phyloP scores from a whole-genome alignment of 2,888 invertebrate species.

The Eristalis arbustorum region DNA sequence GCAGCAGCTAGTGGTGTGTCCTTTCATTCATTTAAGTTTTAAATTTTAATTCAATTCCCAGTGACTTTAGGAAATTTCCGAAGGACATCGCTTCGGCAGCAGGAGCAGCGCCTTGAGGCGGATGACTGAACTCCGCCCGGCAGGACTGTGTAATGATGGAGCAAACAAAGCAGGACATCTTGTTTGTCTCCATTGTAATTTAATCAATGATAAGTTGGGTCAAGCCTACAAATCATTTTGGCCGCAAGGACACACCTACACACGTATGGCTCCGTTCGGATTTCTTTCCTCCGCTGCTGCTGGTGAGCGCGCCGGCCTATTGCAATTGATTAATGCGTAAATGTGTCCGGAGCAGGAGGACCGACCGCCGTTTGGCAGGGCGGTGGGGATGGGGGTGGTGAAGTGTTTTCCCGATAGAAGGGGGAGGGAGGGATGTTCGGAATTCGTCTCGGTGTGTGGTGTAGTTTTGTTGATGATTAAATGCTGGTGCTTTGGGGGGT shows the following conservation, averaged over 20 bases:
- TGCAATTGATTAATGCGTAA: conserved; percentile 69
- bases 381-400: conserved; percentile 26
- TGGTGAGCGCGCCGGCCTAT: conserved; percentile 18
- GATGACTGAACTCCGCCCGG: conserved; percentile 37
- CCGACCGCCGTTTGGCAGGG: not conserved
- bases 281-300: not conserved
- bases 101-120: conserved; percentile 29
- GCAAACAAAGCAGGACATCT: conserved; percentile 70
- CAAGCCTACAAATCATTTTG: conserved; percentile 70
- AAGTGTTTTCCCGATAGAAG: conserved; percentile 32
- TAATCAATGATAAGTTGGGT: conserved; percentile 71
- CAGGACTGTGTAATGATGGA: conserved; percentile 53
- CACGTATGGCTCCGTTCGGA: not conserved
- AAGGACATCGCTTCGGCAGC: conserved; percentile 3
- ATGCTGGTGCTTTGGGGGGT: not conserved
- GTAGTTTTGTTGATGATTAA: conserved; percentile 22
- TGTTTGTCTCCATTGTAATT: conserved; percentile 67
- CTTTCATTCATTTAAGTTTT: conserved; percentile 68
- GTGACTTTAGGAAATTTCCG: conserved; percentile 65
- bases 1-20: conserved; percentile 23
- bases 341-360: conserved; percentile 54
- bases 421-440: not conserved
- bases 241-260: conserved; percentile 57
- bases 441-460: conserved; percentile 11
- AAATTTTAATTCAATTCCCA: conserved; percentile 69